A percentile compares a stretch with the other conserved stretches of the same genome.
phyloP scores from a whole-genome alignment of 2,797 vertebrate genomes.

The Dryobates pubescens region DNA sequence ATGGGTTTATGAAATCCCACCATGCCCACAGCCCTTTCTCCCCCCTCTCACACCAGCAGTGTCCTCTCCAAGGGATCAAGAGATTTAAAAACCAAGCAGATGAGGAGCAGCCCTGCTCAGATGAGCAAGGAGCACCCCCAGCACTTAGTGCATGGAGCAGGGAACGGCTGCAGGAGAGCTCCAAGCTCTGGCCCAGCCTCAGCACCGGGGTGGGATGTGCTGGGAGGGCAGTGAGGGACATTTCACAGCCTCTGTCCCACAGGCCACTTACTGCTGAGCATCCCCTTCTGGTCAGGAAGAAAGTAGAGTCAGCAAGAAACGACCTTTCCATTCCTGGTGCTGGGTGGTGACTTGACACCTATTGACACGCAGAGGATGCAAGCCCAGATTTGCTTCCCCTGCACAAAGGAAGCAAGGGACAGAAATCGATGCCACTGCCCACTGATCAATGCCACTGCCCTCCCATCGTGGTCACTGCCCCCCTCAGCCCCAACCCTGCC shows the following conservation, averaged over 20 bases:
- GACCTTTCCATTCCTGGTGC: not conserved
- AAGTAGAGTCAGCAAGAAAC: not conserved
- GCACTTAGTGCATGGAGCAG: fast-evolving
- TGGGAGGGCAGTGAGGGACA: not conserved
- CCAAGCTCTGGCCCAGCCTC: not conserved
- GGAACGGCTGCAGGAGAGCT: not conserved
- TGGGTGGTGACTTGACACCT: constrained; percentile 27
- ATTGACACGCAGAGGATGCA: not conserved
- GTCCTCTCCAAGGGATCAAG: not conserved
- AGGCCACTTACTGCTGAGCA: not conserved
- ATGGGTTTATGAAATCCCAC: not conserved
- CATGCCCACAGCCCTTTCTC: not conserved
- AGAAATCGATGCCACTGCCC: constrained; percentile 24
- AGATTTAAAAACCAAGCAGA: not conserved
- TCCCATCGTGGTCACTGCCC: not conserved
- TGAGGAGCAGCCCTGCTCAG: not conserved
- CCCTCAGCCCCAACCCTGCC: not conserved
- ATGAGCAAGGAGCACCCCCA: not conserved
- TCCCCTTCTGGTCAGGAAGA: not conserved
- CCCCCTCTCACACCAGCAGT: not conserved
- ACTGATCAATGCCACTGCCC: not conserved
- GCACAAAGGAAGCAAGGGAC: not conserved
- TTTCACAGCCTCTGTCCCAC: not conserved
- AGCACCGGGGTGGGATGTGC: not conserved
- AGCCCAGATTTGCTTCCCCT: not conserved